These are phyloP conservation scores for Ptychoptera contaminata DNA, from an alignment of 2,888 invertebrate species.

Conservation along the genomic window DNA sequence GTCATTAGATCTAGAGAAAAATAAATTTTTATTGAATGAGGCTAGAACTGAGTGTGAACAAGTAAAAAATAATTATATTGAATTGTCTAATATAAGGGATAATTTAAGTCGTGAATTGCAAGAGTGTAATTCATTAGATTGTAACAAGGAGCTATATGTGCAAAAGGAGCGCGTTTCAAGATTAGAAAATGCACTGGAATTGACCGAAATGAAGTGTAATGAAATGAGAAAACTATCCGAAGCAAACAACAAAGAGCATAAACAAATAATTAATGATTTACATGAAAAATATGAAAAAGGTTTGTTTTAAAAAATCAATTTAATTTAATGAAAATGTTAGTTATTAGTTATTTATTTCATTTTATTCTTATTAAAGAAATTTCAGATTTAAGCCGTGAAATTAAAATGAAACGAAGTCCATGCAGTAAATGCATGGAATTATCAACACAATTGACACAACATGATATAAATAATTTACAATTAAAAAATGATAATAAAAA, in stretches of 20 bases:
- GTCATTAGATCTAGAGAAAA: slow-evolving; percentile 33
- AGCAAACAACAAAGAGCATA: slow-evolving; percentile 30
- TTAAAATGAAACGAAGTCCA: too few relatives aligned
- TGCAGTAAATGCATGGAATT: slow-evolving; percentile 6
- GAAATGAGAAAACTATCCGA: slow-evolving; percentile 35
- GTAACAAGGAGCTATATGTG: slow-evolving; percentile 33
- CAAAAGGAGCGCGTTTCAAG: slow-evolving; percentile 39
- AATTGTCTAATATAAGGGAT: slow-evolving; percentile 45
- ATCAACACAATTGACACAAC: slow-evolving; percentile 15
- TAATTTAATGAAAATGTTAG: too few relatives aligned
- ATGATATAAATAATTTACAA: slow-evolving; percentile 25
- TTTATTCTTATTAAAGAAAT: slow-evolving; percentile 20
- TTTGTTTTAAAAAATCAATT: slow-evolving; percentile 9
- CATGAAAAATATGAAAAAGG: slow-evolving; percentile 20
- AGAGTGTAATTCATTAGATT: slow-evolving; percentile 36
- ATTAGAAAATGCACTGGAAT: slow-evolving; percentile 30
- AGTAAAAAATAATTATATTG: slow-evolving; percentile 36
- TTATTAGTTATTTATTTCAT: too few relatives aligned
- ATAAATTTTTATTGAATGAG: slow-evolving; percentile 35
- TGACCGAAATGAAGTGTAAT: slow-evolving; percentile 23
- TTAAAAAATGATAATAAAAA: slow-evolving; percentile 19
- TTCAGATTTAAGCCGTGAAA: slow-evolving; percentile 12
- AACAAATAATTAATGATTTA: slow-evolving; percentile 19
- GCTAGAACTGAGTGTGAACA: slow-evolving; percentile 38
- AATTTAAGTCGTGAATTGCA: slow-evolving; percentile 39